phyloP scores from a whole-genome alignment of 2,888 invertebrate genomes.

The Anodontia alba region DNA sequence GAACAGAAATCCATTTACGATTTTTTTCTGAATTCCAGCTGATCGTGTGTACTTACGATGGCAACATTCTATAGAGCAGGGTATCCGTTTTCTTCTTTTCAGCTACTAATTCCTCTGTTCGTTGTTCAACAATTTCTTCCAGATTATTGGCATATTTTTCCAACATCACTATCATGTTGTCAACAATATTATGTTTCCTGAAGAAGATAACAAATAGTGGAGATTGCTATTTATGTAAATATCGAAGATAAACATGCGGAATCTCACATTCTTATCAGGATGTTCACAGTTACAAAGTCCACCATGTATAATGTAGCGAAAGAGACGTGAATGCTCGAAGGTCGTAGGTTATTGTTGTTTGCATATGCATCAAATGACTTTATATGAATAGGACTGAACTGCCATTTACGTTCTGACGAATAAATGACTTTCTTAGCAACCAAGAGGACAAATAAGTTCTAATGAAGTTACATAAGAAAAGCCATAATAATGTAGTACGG shows the following conservation, averaged over 20 bases:
- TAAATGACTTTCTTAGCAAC: too few relatives aligned
- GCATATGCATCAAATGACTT: too few relatives aligned
- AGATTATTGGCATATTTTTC: constrained; percentile 76
- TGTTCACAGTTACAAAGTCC: background rate
- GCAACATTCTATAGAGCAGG: constrained; percentile 76
- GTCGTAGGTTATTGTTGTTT: too few relatives aligned
- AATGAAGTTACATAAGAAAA: too few relatives aligned
- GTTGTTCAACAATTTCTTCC: constrained; percentile 71
- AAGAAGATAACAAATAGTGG: constrained; percentile 5
- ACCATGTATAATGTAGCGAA: background rate
- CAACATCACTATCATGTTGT: constrained; percentile 73
- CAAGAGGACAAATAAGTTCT: too few relatives aligned
- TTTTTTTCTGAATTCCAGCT: too few relatives aligned
- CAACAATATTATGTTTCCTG: constrained; percentile 74
- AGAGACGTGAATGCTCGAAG: background rate
- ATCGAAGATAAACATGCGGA: background rate
- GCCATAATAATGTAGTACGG: too few relatives aligned
- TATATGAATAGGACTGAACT: too few relatives aligned
- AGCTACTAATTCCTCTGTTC: constrained; percentile 71
- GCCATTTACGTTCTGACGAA: too few relatives aligned
- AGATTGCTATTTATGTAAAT: too few relatives aligned
- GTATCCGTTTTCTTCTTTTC: constrained; percentile 78
- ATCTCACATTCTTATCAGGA: background rate
- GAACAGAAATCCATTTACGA: too few relatives aligned
- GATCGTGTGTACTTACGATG: constrained; percentile 75